These are phyloP conservation scores for Phalanger gymnotis DNA, from an alignment of 2,797 vertebrate species.

Conservation along the genomic window DNA sequence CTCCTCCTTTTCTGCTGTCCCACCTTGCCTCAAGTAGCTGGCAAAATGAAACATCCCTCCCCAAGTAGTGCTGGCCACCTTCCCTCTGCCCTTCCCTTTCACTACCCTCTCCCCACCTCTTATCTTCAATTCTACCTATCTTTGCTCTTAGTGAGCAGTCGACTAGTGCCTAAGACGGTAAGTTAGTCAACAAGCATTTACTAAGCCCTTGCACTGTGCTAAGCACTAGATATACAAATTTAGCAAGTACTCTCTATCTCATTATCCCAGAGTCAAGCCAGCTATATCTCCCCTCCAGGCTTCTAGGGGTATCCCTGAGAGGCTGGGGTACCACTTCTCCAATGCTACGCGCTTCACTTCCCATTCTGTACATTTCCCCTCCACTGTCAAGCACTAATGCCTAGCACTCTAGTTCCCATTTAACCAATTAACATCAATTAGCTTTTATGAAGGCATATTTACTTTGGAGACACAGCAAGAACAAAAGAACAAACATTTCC, in stretches of 20 bases:
- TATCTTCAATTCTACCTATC: background rate
- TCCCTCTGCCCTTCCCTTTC: background rate
- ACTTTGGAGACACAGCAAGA: background rate
- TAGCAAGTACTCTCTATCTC: background rate
- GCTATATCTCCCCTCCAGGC: background rate
- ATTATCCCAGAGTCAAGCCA: background rate
- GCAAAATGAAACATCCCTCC: background rate
- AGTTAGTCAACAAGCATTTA: background rate
- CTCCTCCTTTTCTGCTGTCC: background rate
- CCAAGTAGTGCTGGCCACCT: background rate
- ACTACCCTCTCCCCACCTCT: background rate
- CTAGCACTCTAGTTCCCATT: background rate
- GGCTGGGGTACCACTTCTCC: background rate
- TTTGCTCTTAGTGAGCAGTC: background rate
- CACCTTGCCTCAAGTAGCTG: background rate
- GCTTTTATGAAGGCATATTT: background rate
- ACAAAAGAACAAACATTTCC: background rate
- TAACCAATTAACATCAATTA: background rate
- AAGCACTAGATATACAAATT: background rate
- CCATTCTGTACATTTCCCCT: background rate
- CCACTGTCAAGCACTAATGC: background rate
- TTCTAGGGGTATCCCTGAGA: background rate
- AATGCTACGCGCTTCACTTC: background rate
- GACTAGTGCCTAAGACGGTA: background rate
- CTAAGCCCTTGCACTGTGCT: background rate